A percentile compares a stretch with the other conserved stretches of the same genome.
Evolutionary conservation across 2,888 invertebrate species (phyloP).

Genomic region (Molanna angustata): DNA sequence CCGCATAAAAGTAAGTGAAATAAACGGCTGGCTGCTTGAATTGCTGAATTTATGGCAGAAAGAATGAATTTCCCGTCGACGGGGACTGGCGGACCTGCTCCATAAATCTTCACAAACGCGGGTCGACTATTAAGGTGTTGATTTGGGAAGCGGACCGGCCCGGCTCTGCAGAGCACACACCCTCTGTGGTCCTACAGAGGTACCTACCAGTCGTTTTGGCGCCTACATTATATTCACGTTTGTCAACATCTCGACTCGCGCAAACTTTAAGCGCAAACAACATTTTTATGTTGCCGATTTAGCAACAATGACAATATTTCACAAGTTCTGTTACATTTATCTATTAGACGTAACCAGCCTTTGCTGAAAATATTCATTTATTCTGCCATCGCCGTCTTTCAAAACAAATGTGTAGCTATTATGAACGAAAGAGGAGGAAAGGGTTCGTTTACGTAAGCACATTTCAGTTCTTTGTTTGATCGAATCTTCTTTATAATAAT

Average conservation of each 20-base stretch:
- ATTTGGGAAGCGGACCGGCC: slow-evolving; percentile 17
- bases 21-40: slow-evolving; percentile 30
- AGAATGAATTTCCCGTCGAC: slow-evolving; percentile 30
- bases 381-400: no score
- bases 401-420: no score
- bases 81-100: slow-evolving; percentile 18
- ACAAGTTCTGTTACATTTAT: no score
- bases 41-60: slow-evolving; percentile 30
- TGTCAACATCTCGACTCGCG: not conserved
- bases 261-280: not conserved
- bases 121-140: slow-evolving; percentile 31
- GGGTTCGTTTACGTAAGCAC: no score
- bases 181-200: not conserved
- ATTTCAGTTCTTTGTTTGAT: no score
- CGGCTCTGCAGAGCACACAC: not conserved
- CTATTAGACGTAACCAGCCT: no score
- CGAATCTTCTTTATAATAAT: no score
- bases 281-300: no score
- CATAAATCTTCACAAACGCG: slow-evolving; percentile 31
- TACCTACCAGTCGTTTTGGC: not conserved
- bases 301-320: no score
- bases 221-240: not conserved
- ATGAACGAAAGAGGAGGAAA: no score
- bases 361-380: no score
- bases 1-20: slow-evolving; percentile 32